Conservation (phyloP, 2,113 vertebrate species). For the Tylochromis polylepis region DNA sequence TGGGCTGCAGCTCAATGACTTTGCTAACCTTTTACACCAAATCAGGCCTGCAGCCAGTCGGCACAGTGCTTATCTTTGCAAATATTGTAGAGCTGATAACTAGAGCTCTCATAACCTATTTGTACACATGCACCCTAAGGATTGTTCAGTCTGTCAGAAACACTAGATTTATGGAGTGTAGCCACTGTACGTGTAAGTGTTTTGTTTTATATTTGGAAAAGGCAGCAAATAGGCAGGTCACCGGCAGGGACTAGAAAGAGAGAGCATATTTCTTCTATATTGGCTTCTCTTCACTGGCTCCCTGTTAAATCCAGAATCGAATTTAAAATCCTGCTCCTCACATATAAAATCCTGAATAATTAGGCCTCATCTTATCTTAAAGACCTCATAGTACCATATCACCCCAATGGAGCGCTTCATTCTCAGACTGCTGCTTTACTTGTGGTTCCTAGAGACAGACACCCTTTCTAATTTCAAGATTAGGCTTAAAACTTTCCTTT, state of each 20-base stretch:
- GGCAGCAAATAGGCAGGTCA: not conserved
- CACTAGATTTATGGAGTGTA: constrained; percentile 31
- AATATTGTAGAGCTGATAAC: constrained; percentile 51
- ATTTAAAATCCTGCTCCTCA: not conserved
- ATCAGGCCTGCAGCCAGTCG: constrained; percentile 41
- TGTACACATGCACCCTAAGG: constrained; percentile 39
- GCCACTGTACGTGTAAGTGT: constrained; percentile 2
- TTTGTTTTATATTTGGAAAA: constrained; percentile 48
- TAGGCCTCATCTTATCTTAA: not conserved
- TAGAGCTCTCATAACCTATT: constrained; percentile 49
- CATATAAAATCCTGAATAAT: not conserved
- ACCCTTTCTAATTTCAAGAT: not conserved
- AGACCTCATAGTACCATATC: not conserved
- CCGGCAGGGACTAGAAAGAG: not conserved
- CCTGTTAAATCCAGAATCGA: not conserved
- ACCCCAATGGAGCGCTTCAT: not conserved
- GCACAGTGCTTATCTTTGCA: constrained; percentile 63
- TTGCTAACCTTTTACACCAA: constrained; percentile 57
- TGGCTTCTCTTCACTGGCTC: not conserved
- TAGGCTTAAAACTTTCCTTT: not conserved
- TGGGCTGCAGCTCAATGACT: constrained; percentile 49
- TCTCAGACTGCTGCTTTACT: not conserved
- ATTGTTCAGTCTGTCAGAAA: constrained; percentile 34
- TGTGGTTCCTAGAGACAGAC: not conserved
- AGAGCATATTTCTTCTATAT: not conserved